These are phyloP conservation scores for Trachythela sp. DNA, from an alignment of 64 coral and sea anemone species.

Conservation along the genomic window DNA sequence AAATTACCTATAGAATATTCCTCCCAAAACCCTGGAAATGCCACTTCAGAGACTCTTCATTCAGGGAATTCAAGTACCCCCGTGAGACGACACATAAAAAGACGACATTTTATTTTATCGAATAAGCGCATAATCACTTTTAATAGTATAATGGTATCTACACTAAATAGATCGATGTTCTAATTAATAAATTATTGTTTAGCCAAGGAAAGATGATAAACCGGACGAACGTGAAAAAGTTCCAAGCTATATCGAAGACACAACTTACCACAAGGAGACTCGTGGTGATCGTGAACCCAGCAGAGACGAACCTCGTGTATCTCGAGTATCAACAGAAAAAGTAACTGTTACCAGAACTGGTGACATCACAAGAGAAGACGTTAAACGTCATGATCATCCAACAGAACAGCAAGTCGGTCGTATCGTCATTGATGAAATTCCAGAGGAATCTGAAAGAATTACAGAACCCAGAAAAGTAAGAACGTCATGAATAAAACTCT, in stretches of 20 bases:
- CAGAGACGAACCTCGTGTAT: not conserved
- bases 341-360: not conserved
- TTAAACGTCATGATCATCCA: not conserved
- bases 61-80: too few relatives aligned
- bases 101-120: too few relatives aligned
- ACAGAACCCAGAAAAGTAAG: not conserved
- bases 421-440: not conserved
- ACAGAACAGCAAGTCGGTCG: conserved; percentile 1
- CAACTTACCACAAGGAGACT: not conserved
- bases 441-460: not conserved
- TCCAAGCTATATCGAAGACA: not conserved
- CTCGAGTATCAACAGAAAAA: not conserved
- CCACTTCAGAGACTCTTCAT: too few relatives aligned
- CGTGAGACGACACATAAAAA: too few relatives aligned
- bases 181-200: not conserved
- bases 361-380: not conserved
- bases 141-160: too few relatives aligned
- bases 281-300: not conserved
- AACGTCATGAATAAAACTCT: not conserved
- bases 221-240: not conserved
- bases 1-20: too few relatives aligned
- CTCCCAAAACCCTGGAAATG: too few relatives aligned
- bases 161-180: too few relatives aligned
- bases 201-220: not conserved
- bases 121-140: too few relatives aligned